A percentile compares a stretch with the other conserved stretches of the same genome.
These are phyloP conservation scores for Stictonetta naevosa DNA, from an alignment of 2,113 vertebrate genomes.

Conservation along the genomic window DNA sequence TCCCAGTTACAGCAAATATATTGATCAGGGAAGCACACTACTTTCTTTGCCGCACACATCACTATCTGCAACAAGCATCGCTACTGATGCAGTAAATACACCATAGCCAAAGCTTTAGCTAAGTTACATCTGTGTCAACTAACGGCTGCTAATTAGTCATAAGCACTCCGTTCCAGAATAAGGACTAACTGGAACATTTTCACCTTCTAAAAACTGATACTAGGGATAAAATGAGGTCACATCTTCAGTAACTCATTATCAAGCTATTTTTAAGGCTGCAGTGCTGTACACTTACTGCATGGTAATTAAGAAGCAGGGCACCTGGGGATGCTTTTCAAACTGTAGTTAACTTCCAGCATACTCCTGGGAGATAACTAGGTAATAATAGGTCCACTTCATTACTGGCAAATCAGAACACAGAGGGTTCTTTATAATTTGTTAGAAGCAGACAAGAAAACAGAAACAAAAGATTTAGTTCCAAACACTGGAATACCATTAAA, in stretches of 20 bases:
- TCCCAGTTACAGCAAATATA: background rate
- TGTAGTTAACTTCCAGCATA: slow-evolving; percentile 2
- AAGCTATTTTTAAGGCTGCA: slow-evolving; percentile 7
- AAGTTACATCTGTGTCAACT: background rate
- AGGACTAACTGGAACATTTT: background rate
- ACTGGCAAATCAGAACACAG: background rate
- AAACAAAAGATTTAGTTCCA: background rate
- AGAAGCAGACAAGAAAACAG: background rate
- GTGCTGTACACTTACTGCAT: background rate
- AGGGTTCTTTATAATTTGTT: background rate
- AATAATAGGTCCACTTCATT: background rate
- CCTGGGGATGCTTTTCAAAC: background rate
- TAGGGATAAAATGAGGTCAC: slow-evolving; percentile 22
- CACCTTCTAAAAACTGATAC: background rate
- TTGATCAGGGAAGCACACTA: background rate
- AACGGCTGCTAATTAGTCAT: background rate
- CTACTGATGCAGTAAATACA: background rate
- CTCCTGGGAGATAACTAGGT: background rate
- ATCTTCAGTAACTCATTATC: background rate
- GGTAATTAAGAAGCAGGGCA: slow-evolving; percentile 34
- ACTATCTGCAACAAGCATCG: background rate
- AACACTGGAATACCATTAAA: background rate
- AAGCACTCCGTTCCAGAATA: background rate
- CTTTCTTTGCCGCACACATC: background rate
- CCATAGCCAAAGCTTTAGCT: background rate